Percentiles rank a stretch among this genome's conserved stretches.
Evolutionary conservation across 2,888 invertebrate genomes (phyloP).

Genomic region (Listrodromus nycthemerus): DNA sequence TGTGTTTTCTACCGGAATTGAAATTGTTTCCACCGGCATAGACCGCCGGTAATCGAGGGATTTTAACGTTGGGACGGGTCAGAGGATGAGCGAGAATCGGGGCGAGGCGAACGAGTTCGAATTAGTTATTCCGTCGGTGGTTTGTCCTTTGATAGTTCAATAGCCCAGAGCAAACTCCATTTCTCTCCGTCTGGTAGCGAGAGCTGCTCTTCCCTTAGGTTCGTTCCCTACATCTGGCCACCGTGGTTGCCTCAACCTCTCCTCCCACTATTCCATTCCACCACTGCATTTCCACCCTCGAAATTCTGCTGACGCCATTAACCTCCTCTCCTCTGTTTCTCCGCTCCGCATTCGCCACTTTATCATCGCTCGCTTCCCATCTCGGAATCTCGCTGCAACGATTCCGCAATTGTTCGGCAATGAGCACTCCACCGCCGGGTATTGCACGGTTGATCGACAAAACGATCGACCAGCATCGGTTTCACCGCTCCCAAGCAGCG

Average conservation of each 20-base stretch:
- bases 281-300: neutral
- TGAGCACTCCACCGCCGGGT: constrained; percentile 44
- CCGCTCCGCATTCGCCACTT: neutral
- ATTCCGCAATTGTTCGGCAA: constrained; percentile 63
- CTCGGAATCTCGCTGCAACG: constrained; percentile 16
- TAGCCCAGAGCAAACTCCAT: neutral
- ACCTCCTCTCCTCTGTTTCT: neutral
- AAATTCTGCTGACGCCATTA: neutral
- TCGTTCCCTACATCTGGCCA: neutral
- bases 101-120: neutral
- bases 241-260: neutral
- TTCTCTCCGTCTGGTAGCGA: neutral
- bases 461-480: constrained; percentile 45
- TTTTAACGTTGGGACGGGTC: neutral
- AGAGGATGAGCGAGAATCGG: neutral
- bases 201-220: neutral
- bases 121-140: constrained; percentile 3
- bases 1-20: no score
- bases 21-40: neutral
- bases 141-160: constrained; percentile 26
- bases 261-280: neutral
- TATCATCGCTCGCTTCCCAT: neutral
- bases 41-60: neutral
- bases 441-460: constrained; percentile 51
- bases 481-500: constrained; percentile 1